Percentiles rank a stretch among this genome's conserved stretches.
Evolutionary conservation across 2,797 vertebrate species (phyloP).

Genomic region (Oryzias dopingdopingensis): DNA sequence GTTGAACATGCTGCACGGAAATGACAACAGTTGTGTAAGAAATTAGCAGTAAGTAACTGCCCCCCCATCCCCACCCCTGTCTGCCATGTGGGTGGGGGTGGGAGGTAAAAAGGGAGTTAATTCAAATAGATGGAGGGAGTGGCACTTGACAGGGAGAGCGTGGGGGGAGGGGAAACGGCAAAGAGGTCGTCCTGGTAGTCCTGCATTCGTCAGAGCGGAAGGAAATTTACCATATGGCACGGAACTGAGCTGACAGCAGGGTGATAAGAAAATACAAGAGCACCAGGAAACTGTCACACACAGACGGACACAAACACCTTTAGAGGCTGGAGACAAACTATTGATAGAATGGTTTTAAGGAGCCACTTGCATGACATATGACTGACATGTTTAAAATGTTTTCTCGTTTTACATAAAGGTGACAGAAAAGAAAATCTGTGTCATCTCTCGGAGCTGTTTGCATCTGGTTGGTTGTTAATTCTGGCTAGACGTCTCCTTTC

Average conservation of each 20-base stretch:
- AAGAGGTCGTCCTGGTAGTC: constrained; percentile 26
- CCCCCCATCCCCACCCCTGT: neutral
- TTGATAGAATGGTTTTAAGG: no score
- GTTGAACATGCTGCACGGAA: no score
- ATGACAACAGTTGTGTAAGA: no score
- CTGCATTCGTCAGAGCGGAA: constrained; percentile 49
- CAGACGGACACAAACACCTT: neutral
- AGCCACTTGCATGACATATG: no score
- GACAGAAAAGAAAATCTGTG: no score
- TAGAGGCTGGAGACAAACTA: no score
- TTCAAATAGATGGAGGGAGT: constrained; percentile 59
- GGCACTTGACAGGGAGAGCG: constrained; percentile 46
- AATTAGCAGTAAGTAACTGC: no score
- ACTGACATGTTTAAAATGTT: no score
- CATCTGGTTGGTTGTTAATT: no score
- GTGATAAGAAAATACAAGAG: constrained; percentile 37
- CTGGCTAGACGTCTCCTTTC: no score
- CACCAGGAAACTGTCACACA: constrained; percentile 23
- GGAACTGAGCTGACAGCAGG: constrained; percentile 68
- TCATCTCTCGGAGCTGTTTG: no score
- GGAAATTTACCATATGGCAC: constrained; percentile 50
- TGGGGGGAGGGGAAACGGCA: constrained; percentile 51
- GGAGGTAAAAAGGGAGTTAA: constrained; percentile 32
- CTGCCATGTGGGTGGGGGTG: neutral
- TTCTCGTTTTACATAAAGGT: no score